phyloP scores from a whole-genome alignment of 2,888 invertebrate genomes.

The Fabriciana adippe region DNA sequence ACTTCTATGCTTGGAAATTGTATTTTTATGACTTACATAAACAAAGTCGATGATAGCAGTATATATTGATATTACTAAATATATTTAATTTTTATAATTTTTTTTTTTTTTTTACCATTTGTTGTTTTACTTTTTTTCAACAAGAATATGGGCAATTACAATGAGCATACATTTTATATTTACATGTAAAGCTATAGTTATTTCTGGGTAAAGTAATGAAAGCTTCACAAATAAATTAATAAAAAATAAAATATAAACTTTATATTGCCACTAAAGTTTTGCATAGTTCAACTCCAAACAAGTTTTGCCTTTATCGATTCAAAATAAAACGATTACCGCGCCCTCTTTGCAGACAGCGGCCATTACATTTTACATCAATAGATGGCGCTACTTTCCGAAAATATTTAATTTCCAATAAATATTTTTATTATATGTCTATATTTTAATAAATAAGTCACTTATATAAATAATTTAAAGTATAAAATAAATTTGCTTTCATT shows the following conservation, averaged over 20 bases:
- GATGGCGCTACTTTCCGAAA: constrained; percentile 19
- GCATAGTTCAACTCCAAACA: constrained; percentile 23
- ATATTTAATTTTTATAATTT: too few species aligned
- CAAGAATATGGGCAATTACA: too few species aligned
- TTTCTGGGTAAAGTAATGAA: background rate
- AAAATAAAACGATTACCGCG: constrained; percentile 30
- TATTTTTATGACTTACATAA: too few species aligned
- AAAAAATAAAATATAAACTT: constrained; percentile 20
- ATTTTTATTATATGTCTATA: background rate
- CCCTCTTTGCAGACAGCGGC: constrained; percentile 14
- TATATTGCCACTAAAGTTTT: constrained; percentile 17
- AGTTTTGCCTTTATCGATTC: constrained; percentile 37
- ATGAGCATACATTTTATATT: background rate
- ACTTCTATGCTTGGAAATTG: too few species aligned
- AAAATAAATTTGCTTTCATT: background rate
- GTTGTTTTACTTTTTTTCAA: too few species aligned
- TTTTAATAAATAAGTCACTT: background rate
- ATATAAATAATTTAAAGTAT: background rate
- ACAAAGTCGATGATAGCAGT: too few species aligned
- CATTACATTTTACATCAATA: background rate
- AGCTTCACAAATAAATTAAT: constrained; percentile 11
- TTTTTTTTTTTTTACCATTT: too few species aligned
- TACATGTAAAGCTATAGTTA: background rate
- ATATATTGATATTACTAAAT: too few species aligned
- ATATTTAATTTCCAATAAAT: background rate